Conservation (phyloP, 2,888 invertebrate genomes). For the Eulithis testata region DNA sequence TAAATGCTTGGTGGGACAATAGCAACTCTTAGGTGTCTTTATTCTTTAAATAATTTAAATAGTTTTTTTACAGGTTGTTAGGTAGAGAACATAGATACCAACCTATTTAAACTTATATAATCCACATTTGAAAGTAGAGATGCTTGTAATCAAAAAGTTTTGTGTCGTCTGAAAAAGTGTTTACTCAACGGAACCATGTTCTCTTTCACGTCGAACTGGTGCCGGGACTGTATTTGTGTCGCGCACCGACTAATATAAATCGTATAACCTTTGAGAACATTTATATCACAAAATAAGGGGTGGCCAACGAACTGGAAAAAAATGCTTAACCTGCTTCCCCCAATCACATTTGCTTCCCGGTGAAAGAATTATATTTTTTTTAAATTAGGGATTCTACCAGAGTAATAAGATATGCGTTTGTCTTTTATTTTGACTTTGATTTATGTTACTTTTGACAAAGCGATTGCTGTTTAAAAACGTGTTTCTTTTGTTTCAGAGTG, state of each 20-base stretch:
- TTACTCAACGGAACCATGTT: neutral
- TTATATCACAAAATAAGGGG: conserved; percentile 65
- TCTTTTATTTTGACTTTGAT: conserved; percentile 14
- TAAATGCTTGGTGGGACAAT: no score
- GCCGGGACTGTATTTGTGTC: conserved; percentile 36
- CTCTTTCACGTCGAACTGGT: neutral
- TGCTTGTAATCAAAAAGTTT: neutral
- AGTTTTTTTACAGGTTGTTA: no score
- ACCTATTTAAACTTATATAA: no score
- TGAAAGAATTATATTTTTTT: conserved; percentile 64
- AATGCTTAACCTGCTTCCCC: conserved; percentile 67
- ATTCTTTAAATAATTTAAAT: no score
- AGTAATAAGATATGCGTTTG: conserved; percentile 5
- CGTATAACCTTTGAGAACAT: conserved; percentile 55
- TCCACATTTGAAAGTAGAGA: no score
- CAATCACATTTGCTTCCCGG: conserved; percentile 70
- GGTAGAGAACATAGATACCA: no score
- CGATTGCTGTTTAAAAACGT: conserved; percentile 1
- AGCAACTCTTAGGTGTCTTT: no score
- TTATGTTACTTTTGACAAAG: conserved; percentile 1
- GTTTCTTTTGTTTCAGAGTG: conserved; percentile 87
- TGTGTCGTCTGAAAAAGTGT: neutral
- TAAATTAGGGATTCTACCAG: conserved; percentile 38
- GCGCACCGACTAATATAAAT: conserved; percentile 61
- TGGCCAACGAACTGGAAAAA: conserved; percentile 69